Evolutionary conservation across 1,140 invertebrate genomes (phyloP).

Genomic region (Heliothis subflexa): DNA sequence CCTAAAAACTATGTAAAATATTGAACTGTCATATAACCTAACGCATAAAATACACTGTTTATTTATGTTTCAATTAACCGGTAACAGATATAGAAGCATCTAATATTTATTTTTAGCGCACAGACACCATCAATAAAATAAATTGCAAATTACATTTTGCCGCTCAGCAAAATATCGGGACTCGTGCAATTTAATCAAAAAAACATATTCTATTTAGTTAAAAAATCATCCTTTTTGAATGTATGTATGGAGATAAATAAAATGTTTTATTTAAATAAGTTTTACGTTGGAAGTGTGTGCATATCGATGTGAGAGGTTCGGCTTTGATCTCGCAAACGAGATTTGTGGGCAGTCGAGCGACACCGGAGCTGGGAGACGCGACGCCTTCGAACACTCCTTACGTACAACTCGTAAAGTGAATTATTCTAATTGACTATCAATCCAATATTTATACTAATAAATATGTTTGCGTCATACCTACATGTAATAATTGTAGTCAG

Average conservation of each 20-base stretch:
- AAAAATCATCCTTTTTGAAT: conserved; percentile 1
- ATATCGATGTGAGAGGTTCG: conserved; percentile 44
- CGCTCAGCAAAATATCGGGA: background rate
- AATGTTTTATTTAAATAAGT: conserved; percentile 54
- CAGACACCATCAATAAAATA: too few relatives aligned
- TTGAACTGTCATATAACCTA: too few relatives aligned
- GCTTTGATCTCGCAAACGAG: conserved; percentile 45
- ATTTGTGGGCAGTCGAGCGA: conserved; percentile 55
- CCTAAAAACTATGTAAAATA: too few relatives aligned
- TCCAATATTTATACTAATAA: background rate
- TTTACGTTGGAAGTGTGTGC: conserved; percentile 33
- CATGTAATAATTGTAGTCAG: too few relatives aligned
- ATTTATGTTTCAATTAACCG: too few relatives aligned
- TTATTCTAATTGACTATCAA: background rate
- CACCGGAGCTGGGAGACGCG: conserved; percentile 4
- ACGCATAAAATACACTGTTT: too few relatives aligned
- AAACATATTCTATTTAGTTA: background rate
- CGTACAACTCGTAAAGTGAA: background rate
- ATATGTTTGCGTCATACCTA: too few relatives aligned
- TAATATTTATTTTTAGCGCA: too few relatives aligned
- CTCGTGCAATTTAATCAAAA: conserved; percentile 11
- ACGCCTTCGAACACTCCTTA: conserved; percentile 4
- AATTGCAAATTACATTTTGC: too few relatives aligned
- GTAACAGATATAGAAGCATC: too few relatives aligned
- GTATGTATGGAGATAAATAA: background rate